Evolutionary conservation across 1,140 invertebrate genomes (phyloP).

Genomic region (Drosophila tsacasi): DNA sequence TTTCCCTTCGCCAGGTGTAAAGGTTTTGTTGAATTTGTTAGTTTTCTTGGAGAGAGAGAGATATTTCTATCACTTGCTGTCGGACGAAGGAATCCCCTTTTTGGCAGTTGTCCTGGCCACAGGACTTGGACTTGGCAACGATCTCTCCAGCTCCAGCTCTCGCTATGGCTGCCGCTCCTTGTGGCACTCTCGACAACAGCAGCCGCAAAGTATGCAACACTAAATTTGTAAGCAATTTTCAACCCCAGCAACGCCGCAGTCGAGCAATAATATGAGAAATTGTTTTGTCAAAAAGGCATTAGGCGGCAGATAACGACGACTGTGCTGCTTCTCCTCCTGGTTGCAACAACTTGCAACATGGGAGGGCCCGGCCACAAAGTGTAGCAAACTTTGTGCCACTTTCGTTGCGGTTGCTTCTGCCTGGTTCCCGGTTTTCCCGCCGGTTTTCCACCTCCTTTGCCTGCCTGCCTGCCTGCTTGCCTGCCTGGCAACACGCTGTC

Average conservation of each 20-base stretch:
- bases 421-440: constrained; percentile 11
- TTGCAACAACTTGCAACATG: constrained; percentile 7
- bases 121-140: constrained; percentile 34
- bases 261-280: constrained; percentile 79
- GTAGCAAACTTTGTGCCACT: constrained; percentile 80
- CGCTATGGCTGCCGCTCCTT: constrained; percentile 13
- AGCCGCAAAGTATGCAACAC: constrained; percentile 60
- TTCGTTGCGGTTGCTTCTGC: constrained; percentile 58
- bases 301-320: constrained; percentile 70
- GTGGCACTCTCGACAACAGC: constrained; percentile 49
- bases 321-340: neutral
- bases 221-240: constrained; percentile 81
- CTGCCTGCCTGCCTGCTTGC: neutral
- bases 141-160: neutral
- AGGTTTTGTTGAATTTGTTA: constrained; percentile 8
- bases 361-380: constrained; percentile 46
- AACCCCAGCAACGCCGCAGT: constrained; percentile 40
- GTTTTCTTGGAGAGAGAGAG: constrained; percentile 13
- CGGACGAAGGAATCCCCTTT: constrained; percentile 20
- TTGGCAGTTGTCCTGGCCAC: constrained; percentile 42
- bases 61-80: constrained; percentile 41
- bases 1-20: neutral
- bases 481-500: constrained; percentile 64
- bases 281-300: constrained; percentile 78
- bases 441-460: constrained; percentile 15